Conservation (phyloP, 2,113 vertebrate genomes). For the Microtus pennsylvanicus region DNA sequence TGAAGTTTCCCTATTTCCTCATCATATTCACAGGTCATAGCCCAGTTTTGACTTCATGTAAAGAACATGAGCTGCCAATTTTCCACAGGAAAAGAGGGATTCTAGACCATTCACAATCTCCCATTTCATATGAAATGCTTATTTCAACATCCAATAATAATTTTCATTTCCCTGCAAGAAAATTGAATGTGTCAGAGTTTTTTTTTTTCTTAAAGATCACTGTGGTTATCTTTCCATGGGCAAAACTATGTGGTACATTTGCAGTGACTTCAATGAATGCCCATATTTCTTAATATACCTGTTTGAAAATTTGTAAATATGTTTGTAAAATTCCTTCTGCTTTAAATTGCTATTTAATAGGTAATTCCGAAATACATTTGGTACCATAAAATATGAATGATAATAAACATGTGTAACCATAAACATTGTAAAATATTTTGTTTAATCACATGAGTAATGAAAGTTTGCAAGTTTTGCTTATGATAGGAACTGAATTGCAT, state of each 20-base stretch:
- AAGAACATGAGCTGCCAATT: constrained; percentile 35
- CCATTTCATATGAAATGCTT: constrained; percentile 41
- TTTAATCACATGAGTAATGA: background rate
- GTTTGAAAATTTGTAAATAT: constrained; percentile 26
- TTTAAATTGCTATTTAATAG: constrained; percentile 27
- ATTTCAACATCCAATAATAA: background rate
- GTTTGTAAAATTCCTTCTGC: background rate
- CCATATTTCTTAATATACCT: background rate
- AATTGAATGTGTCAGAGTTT: background rate
- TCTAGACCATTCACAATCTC: background rate
- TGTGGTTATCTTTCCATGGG: background rate
- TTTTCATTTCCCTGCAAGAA: constrained; percentile 30
- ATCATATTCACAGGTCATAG: constrained; percentile 15
- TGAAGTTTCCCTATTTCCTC: background rate
- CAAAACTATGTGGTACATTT: background rate
- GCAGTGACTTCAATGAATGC: background rate
- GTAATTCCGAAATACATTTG: background rate
- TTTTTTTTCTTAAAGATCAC: background rate
- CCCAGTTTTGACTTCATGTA: constrained; percentile 30
- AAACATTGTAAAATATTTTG: constrained; percentile 23
- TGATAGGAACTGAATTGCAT: background rate
- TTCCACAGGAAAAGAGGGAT: constrained; percentile 42
- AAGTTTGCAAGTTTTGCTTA: background rate
- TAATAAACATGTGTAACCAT: background rate
- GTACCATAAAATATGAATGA: background rate